Conservation (phyloP, 2,888 invertebrate genomes). For the Lasioglossum figueresi region DNA sequence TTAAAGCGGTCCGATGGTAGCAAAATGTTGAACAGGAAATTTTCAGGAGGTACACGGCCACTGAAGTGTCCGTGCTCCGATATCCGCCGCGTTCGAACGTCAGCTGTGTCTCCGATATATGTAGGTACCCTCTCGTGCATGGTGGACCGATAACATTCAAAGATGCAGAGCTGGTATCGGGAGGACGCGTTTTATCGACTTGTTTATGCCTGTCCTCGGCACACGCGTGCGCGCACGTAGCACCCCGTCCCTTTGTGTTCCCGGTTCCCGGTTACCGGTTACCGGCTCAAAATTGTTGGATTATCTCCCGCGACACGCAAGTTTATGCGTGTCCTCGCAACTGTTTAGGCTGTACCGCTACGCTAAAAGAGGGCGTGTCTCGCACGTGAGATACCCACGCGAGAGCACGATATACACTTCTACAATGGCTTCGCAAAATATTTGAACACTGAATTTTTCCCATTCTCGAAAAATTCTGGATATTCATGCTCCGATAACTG, state of each 20-base stretch:
- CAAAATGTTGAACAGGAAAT: background rate
- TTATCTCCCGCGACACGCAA: slow-evolving; percentile 21
- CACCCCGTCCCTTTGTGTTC: slow-evolving; percentile 35
- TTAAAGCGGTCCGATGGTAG: background rate
- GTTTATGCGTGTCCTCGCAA: slow-evolving; percentile 38
- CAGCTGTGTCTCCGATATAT: slow-evolving; percentile 32
- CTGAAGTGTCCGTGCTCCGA: background rate
- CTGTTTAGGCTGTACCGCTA: slow-evolving; percentile 23
- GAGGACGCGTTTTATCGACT: slow-evolving; percentile 58
- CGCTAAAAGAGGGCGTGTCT: slow-evolving; percentile 28
- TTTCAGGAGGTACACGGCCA: background rate
- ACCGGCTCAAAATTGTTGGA: slow-evolving; percentile 40
- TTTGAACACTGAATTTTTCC: background rate
- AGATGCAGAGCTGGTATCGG: slow-evolving; percentile 45
- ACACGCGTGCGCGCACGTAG: slow-evolving; percentile 33
- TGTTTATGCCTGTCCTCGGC: slow-evolving; percentile 54
- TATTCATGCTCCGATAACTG: background rate
- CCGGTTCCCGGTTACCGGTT: slow-evolving; percentile 21
- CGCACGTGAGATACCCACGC: background rate
- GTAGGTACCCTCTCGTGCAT: slow-evolving; percentile 33
- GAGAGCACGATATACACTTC: background rate
- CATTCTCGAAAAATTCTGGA: background rate
- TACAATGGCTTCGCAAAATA: background rate
- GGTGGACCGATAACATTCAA: slow-evolving; percentile 64
- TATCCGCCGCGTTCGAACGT: background rate